A percentile compares a stretch with the other conserved stretches of the same genome.
phyloP scores from a whole-genome alignment of 37 sponge, comb jelly and placozoan genomes.

The Diacarnus erythraeanus region DNA sequence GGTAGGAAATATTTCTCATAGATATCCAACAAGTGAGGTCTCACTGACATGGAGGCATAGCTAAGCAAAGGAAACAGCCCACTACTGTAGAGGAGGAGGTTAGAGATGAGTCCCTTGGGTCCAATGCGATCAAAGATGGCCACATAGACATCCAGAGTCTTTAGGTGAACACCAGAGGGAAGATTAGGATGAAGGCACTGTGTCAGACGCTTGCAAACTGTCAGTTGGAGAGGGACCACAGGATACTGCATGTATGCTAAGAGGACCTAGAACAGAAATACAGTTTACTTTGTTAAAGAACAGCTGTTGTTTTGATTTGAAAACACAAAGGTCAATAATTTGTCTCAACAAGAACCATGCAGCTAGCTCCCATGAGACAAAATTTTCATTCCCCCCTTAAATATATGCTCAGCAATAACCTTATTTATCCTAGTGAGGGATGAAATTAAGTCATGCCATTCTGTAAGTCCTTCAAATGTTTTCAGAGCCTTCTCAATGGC shows the following conservation, averaged over 20 bases:
- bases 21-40: slow-evolving; percentile 68
- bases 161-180: slow-evolving; percentile 86
- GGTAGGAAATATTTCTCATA: slow-evolving; percentile 81
- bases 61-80: slow-evolving; percentile 85
- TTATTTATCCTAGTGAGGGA: slow-evolving; percentile 74
- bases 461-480: slow-evolving; percentile 78
- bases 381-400: too few species aligned
- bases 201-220: slow-evolving; percentile 81
- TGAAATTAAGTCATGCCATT: slow-evolving; percentile 93
- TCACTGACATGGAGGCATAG: slow-evolving; percentile 78
- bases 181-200: slow-evolving; percentile 94
- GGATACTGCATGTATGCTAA: slow-evolving; percentile 80
- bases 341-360: too few species aligned
- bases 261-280: slow-evolving; percentile 50
- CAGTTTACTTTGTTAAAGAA: too few species aligned
- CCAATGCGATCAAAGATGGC: slow-evolving; percentile 83
- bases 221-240: slow-evolving; percentile 69
- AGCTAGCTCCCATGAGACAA: too few species aligned
- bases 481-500: slow-evolving; percentile 82
- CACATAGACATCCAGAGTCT: slow-evolving; percentile 77
- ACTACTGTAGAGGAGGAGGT: slow-evolving; percentile 71
- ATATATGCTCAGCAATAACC: slow-evolving; percentile 23
- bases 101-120: slow-evolving; percentile 42
- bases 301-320: too few species aligned
- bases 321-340: too few species aligned